A percentile compares a stretch with the other conserved stretches of the same genome.
phyloP scores from a whole-genome alignment of 2,113 vertebrate species.

The Pteruthius melanotis region DNA sequence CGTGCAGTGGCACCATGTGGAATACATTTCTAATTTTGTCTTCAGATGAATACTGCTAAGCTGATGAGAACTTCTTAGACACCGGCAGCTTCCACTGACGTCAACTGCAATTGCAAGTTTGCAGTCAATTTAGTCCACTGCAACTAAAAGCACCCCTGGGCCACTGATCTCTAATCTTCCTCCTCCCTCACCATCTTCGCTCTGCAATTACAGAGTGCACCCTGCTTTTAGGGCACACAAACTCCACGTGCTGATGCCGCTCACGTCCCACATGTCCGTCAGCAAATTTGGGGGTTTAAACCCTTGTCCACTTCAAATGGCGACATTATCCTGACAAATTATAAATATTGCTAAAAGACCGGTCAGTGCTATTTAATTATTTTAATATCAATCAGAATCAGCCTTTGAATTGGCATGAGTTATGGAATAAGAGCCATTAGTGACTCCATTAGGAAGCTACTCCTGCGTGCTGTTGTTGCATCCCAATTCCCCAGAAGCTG shows the following conservation, averaged over 20 bases:
- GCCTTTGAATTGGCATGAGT: not conserved
- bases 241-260: not conserved
- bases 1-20: not conserved
- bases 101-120: slow-evolving; percentile 41
- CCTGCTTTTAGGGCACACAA: not conserved
- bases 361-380: not conserved
- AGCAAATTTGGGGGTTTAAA: not conserved
- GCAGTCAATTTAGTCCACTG: slow-evolving; percentile 20
- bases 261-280: accelerated
- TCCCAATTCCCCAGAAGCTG: not conserved
- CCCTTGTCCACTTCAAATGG: not conserved
- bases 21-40: slow-evolving; percentile 30
- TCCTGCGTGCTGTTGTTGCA: not conserved
- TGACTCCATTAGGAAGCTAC: not conserved
- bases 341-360: not conserved
- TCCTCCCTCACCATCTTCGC: not conserved
- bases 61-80: slow-evolving; percentile 44
- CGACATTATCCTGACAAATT: not conserved
- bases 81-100: slow-evolving; percentile 20
- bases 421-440: not conserved
- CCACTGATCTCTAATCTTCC: slow-evolving; percentile 11
- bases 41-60: slow-evolving; percentile 11
- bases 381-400: not conserved
- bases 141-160: not conserved
- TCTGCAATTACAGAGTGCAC: not conserved